Evolutionary conservation across 2,113 vertebrate genomes (phyloP).

Genomic region (Catagonus wagneri): DNA sequence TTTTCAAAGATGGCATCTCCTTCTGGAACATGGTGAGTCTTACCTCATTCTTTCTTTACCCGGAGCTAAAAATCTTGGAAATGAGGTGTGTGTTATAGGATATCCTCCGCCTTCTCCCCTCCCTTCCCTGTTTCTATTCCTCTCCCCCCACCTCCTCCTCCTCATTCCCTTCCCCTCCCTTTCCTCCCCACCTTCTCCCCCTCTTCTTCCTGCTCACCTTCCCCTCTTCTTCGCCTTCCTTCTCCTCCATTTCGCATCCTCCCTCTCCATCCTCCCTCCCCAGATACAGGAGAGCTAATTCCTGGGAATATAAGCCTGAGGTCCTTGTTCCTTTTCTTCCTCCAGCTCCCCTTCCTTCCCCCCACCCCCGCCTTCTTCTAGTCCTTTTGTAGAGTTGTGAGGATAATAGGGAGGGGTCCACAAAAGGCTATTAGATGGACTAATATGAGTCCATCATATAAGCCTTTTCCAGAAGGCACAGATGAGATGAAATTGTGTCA

Average conservation of each 20-base stretch:
- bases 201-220: not conserved
- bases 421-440: not conserved
- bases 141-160: not conserved
- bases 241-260: too few relatives aligned
- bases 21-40: not conserved
- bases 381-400: not conserved
- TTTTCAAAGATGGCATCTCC: not conserved
- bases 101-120: not conserved
- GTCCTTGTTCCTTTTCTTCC: not conserved
- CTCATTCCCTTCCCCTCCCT: not conserved
- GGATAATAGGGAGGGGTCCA: not conserved
- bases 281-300: not conserved
- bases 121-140: not conserved
- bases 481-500: not conserved
- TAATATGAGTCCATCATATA: not conserved
- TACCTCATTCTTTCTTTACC: slow-evolving; percentile 13
- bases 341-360: not conserved
- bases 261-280: not conserved
- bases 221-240: not conserved
- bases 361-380: not conserved
- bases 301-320: not conserved
- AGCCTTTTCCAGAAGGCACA: not conserved
- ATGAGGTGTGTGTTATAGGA: not conserved
- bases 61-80: not conserved
- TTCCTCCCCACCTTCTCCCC: not conserved